phyloP scores from a whole-genome alignment of 2,113 vertebrate species.

The Antennarius striatus region DNA sequence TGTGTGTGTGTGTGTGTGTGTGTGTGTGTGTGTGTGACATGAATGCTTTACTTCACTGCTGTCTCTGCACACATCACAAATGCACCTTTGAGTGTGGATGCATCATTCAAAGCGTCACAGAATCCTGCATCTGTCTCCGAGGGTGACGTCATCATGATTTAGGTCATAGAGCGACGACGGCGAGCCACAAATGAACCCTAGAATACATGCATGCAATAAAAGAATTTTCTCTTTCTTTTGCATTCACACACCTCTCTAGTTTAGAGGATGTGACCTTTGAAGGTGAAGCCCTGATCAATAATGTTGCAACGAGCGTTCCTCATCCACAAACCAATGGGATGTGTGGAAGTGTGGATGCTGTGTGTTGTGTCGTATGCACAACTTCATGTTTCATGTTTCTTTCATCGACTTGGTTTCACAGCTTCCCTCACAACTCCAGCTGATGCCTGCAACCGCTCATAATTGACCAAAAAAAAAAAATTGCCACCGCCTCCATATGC shows the following conservation, averaged over 20 bases:
- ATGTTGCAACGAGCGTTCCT: background rate
- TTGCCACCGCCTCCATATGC: conserved; percentile 20
- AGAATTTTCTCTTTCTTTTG: too few relatives aligned
- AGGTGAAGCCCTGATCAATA: background rate
- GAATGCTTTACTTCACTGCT: background rate
- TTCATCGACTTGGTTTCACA: conserved; percentile 48
- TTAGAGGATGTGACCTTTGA: too few relatives aligned
- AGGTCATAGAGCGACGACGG: conserved; percentile 21
- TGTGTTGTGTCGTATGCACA: conserved; percentile 1
- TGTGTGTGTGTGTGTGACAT: too few relatives aligned
- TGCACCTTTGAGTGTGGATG: conserved; percentile 36
- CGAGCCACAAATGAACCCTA: conserved; percentile 16
- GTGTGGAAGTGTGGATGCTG: conserved; percentile 26
- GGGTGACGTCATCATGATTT: conserved; percentile 25
- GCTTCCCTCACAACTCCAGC: conserved; percentile 38
- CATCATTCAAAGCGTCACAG: conserved; percentile 35
- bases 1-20: too few relatives aligned
- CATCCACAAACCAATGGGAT: background rate
- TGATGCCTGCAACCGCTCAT: conserved; percentile 27
- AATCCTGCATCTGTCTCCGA: conserved; percentile 33
- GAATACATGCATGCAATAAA: background rate
- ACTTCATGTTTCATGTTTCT: conserved; percentile 39
- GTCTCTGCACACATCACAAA: background rate
- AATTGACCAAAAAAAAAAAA: conserved; percentile 5
- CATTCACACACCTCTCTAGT: too few relatives aligned